A percentile compares a stretch with the other conserved stretches of the same genome.
These are phyloP conservation scores for Spea bombifrons DNA, from an alignment of 2,113 vertebrate genomes.

Conservation along the genomic window DNA sequence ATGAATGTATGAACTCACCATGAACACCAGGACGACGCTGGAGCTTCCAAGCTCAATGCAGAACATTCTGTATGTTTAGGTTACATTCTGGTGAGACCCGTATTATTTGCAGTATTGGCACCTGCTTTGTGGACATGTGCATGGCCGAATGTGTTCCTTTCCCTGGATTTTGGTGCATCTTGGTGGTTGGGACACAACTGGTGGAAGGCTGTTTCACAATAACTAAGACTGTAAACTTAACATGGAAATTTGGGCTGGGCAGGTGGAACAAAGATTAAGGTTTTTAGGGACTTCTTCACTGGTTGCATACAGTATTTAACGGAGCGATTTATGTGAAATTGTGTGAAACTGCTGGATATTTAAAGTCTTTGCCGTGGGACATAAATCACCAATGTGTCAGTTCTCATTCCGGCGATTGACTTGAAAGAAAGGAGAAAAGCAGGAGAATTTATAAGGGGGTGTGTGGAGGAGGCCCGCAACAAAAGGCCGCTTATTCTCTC, in stretches of 20 bases:
- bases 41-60: no score
- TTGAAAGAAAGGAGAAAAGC: conserved; percentile 43
- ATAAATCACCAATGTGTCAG: conserved; percentile 19
- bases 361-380: neutral
- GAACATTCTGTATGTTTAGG: no score
- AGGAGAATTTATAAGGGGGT: conserved; percentile 32
- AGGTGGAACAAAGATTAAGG: neutral
- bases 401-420: conserved; percentile 19
- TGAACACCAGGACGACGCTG: no score
- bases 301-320: neutral
- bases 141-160: no score
- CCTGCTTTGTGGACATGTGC: no score
- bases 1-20: no score
- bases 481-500: conserved; percentile 51
- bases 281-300: neutral
- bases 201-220: no score
- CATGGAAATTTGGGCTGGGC: neutral
- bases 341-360: neutral
- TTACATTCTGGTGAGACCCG: no score
- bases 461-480: conserved; percentile 35
- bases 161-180: no score
- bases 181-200: no score
- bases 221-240: no score
- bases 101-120: no score
- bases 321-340: conserved; percentile 3